A percentile compares a stretch with the other conserved stretches of the same genome.
These are phyloP conservation scores for Arnoldichthys spilopterus DNA, from an alignment of 2,797 vertebrate species.

Conservation along the genomic window DNA sequence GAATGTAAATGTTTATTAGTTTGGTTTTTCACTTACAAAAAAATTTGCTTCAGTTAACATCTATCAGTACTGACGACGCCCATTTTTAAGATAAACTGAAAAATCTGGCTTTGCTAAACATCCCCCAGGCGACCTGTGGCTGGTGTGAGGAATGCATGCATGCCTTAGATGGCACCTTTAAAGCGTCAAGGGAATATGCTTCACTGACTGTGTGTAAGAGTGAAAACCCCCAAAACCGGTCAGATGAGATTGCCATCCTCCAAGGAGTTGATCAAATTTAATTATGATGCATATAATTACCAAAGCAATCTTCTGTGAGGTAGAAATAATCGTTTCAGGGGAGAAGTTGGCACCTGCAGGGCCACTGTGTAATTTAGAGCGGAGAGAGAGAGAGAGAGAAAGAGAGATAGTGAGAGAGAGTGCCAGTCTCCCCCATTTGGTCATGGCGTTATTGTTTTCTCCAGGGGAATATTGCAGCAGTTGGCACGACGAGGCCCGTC, in stretches of 20 bases:
- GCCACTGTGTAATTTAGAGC: constrained; percentile 71
- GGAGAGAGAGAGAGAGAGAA: constrained; percentile 27
- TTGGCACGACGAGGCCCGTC: constrained; percentile 53
- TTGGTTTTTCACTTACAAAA: too few relatives aligned
- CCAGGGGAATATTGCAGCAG: constrained; percentile 61
- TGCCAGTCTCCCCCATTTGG: constrained; percentile 29
- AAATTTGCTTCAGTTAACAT: too few relatives aligned
- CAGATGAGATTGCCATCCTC: constrained; percentile 79
- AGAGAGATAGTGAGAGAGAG: constrained; percentile 6
- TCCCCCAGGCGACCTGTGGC: too few relatives aligned
- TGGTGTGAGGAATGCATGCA: too few relatives aligned
- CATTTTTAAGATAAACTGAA: neutral
- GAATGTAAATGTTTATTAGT: too few relatives aligned
- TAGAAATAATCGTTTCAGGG: constrained; percentile 77
- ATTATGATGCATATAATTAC: constrained; percentile 84
- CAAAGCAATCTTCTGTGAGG: constrained; percentile 82
- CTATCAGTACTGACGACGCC: neutral
- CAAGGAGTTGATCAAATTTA: constrained; percentile 80
- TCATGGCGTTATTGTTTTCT: constrained; percentile 52
- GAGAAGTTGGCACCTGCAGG: constrained; percentile 73
- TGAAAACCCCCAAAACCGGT: constrained; percentile 69
- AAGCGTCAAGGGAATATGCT: constrained; percentile 54
- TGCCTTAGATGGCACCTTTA: constrained; percentile 40
- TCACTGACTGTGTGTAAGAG: constrained; percentile 62
- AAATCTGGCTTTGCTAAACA: neutral